Evolutionary conservation across 2,797 vertebrate genomes (phyloP).

Genomic region (Alectoris magna): DNA sequence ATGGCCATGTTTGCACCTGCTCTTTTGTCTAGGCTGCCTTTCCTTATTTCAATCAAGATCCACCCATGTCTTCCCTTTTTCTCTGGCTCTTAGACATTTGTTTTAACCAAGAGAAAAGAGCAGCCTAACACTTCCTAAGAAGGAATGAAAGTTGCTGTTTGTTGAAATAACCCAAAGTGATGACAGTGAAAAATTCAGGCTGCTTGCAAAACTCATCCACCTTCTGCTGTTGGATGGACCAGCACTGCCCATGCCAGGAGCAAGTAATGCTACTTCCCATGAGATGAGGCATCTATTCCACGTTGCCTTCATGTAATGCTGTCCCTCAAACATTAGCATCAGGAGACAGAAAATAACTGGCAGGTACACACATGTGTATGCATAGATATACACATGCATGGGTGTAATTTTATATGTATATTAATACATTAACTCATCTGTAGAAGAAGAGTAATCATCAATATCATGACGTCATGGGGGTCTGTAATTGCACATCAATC

Average conservation of each 20-base stretch:
- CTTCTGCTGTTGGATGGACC: neutral
- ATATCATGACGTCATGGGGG: slow-evolving; percentile 77
- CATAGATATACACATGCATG: neutral
- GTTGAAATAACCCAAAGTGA: neutral
- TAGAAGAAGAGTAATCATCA: slow-evolving; percentile 67
- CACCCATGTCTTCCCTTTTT: neutral
- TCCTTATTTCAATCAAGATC: slow-evolving; percentile 65
- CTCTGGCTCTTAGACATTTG: neutral
- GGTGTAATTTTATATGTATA: neutral
- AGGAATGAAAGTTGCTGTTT: neutral
- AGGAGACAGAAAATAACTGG: neutral
- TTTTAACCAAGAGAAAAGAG: slow-evolving; percentile 26
- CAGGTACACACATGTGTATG: neutral
- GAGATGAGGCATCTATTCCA: neutral
- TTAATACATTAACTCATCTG: slow-evolving; percentile 32
- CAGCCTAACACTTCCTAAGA: neutral
- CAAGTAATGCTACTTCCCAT: neutral
- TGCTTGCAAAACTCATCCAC: neutral
- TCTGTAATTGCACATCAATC: slow-evolving; percentile 76
- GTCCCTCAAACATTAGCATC: neutral
- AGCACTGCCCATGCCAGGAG: neutral
- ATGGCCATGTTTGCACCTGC: slow-evolving; percentile 52
- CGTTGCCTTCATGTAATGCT: neutral
- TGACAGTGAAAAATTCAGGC: neutral
- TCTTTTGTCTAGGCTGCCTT: slow-evolving; percentile 62